Base-by-base conservation (phyloP, 1,140 invertebrate genomes). In the Calliopsis andreniformis region DNA sequence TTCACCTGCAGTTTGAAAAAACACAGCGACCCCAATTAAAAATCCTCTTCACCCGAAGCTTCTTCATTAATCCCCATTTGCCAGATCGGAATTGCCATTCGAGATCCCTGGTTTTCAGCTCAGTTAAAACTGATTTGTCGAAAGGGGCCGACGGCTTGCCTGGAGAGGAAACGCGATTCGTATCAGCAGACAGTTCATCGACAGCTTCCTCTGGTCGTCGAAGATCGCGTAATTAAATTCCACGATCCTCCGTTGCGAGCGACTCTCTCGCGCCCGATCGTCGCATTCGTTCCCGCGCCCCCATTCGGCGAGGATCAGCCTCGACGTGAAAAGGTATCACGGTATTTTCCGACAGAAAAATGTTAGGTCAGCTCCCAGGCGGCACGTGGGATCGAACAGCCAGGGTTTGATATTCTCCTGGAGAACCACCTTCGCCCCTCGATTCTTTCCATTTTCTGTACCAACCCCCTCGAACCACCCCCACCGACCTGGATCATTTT, bases 281-380 rank as follows among this genome's bases (percentile, higher is more conserved):
- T 35, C 43, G 3, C 12, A 18, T 35, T 66, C 7, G 0, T 45
- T 25, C 8, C 61, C 12, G 30, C 14, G 23, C n/a, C 63, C 20
- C 42, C 14, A 14, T 39, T 30, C 47, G 10, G 14, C 3, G 14
- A 35, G 12, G 12, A 16, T 72, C 55, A 47, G 43, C 56, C 32
- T 8, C 12, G 58, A 56, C 55, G 66, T 70, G 56, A 61, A 68
- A 82, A 82, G 83, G 85, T 87, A 89, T 89, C 87, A 85, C 87
- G 85, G 87, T 90, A 85, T 88, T 86, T 81, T 61, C 69, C 66
- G 55, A 72, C 62, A 67, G 83, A 82, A 86, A 87, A 89, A 87
- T 84, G 87, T 86, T 85, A 69, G 87, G 87, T 90, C 88, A 88
- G 81, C 72, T 83, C 87, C 69, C 85, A 16, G 49, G 83, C 83